Evolutionary conservation across 2,113 vertebrate species (phyloP).

Genomic region (Glareola pratincola): DNA sequence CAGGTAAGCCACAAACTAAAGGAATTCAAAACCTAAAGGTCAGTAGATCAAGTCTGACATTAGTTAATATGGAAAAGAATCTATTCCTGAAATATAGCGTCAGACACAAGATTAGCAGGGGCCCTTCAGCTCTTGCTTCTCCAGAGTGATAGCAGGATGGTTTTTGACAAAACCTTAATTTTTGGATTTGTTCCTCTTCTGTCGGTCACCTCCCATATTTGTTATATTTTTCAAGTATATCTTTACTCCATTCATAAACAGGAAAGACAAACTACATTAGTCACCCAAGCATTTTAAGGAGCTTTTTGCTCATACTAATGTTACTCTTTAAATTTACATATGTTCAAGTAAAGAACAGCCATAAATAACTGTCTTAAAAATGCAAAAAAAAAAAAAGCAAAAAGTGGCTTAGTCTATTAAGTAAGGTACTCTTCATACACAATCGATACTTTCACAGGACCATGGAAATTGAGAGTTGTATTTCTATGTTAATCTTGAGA

Average conservation of each 20-base stretch:
- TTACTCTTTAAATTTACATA: background rate
- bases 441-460: background rate
- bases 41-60: background rate
- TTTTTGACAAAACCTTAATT: background rate
- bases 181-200: background rate
- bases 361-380: background rate
- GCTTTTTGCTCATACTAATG: background rate
- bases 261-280: background rate
- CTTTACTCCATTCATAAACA: background rate
- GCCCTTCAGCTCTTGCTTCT: background rate
- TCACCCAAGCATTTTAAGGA: background rate
- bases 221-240: background rate
- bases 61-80: background rate
- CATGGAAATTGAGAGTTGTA: background rate
- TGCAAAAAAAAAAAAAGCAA: background rate
- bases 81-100: background rate
- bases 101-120: background rate
- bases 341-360: background rate
- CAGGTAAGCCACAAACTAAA: background rate
- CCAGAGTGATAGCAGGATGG: background rate
- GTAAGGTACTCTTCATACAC: background rate
- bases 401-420: background rate
- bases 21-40: background rate
- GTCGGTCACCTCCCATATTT: background rate
- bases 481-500: background rate